Evolutionary conservation across 2,113 vertebrate genomes (phyloP).

Genomic region (Nibea coibor): DNA sequence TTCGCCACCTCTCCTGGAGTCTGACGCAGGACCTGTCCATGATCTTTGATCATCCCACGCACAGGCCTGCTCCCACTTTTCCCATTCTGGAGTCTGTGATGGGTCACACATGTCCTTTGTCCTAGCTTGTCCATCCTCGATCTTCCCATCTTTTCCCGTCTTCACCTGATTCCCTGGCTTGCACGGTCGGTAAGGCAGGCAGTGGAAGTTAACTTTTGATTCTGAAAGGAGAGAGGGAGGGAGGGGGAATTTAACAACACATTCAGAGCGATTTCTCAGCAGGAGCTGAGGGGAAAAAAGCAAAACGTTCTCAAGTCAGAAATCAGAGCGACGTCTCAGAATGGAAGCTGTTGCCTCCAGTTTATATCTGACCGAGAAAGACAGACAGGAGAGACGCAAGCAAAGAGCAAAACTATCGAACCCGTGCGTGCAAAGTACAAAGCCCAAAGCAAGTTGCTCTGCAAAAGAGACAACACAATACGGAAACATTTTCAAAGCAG

Average conservation of each 20-base stretch:
- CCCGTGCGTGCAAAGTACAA: slow-evolving; percentile 13
- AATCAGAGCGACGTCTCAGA: slow-evolving; percentile 44
- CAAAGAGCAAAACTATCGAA: slow-evolving; percentile 6
- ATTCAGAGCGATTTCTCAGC: slow-evolving; percentile 16
- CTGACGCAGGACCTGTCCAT: not conserved
- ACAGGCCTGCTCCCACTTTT: slow-evolving; percentile 48
- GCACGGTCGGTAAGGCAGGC: slow-evolving; percentile 59
- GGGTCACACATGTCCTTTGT: slow-evolving; percentile 35
- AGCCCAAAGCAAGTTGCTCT: slow-evolving; percentile 30
- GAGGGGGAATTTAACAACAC: not conserved
- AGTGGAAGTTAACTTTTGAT: slow-evolving; percentile 70
- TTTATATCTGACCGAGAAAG: slow-evolving; percentile 42
- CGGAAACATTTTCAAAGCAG: slow-evolving; percentile 41
- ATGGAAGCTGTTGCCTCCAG: slow-evolving; percentile 44
- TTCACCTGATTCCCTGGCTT: slow-evolving; percentile 18
- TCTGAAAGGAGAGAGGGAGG: slow-evolving; percentile 51
- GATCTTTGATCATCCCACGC: slow-evolving; percentile 7
- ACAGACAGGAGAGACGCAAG: slow-evolving; percentile 9
- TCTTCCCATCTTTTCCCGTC: not conserved
- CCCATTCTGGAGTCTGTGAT: not conserved
- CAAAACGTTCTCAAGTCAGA: slow-evolving; percentile 34
- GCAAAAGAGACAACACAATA: slow-evolving; percentile 36
- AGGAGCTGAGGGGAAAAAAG: not conserved
- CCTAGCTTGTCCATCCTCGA: slow-evolving; percentile 1
- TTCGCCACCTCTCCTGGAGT: not conserved